phyloP scores from a whole-genome alignment of 1,140 invertebrate species.

The Coptotermes formosanus region DNA sequence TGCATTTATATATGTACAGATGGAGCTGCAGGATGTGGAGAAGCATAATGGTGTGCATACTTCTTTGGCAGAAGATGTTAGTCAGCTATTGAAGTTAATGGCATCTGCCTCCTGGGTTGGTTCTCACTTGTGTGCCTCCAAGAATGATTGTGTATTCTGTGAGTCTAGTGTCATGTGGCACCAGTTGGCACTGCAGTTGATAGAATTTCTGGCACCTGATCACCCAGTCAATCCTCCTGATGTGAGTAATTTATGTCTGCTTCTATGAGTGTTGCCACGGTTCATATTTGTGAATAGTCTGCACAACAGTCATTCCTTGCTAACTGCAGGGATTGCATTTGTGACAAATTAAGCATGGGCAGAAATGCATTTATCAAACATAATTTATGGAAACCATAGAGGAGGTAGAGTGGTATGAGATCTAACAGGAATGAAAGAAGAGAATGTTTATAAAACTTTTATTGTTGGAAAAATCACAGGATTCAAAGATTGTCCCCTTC shows the following conservation, averaged over 20 bases:
- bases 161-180: slow-evolving; percentile 92
- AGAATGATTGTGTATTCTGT: slow-evolving; percentile 82
- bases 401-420: too few species aligned
- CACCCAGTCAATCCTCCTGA: slow-evolving; percentile 73
- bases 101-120: slow-evolving; percentile 71
- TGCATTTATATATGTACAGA: slow-evolving; percentile 50
- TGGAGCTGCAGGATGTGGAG: slow-evolving; percentile 91
- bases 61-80: slow-evolving; percentile 70
- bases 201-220: slow-evolving; percentile 75
- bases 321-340: too few species aligned
- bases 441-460: too few species aligned
- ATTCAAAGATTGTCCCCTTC: too few species aligned
- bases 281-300: too few species aligned
- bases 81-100: slow-evolving; percentile 79
- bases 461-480: too few species aligned
- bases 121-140: slow-evolving; percentile 62
- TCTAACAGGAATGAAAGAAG: too few species aligned
- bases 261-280: too few species aligned
- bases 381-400: too few species aligned
- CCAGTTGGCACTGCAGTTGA: slow-evolving; percentile 78
- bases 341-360: too few species aligned
- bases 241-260: slow-evolving; percentile 53
- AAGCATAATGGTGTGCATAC: slow-evolving; percentile 78
- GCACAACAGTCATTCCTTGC: too few species aligned
- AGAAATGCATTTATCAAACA: too few species aligned